Base-by-base conservation (phyloP, 1,140 invertebrate species). In the Cydia fagiglandana region DNA sequence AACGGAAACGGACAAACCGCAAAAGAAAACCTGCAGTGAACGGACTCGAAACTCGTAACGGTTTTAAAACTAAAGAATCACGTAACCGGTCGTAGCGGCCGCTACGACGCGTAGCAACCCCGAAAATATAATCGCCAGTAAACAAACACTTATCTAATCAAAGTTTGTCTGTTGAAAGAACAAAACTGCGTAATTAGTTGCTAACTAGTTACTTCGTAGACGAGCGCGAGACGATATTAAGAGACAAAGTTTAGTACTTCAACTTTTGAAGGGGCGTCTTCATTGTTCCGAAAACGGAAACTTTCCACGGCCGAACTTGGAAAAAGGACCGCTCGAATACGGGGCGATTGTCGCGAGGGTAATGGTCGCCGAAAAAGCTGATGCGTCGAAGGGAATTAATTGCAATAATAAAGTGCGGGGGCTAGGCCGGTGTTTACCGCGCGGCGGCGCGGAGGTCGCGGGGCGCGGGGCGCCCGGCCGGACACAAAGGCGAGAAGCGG, bases 401-500 rank as follows among this genome's bases (percentile, higher is more conserved):
- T 88, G 85, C 87, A 86, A 87, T 88, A 91, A 91, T 89, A 89
- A 87, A 86, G 87, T 85, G 86, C 84, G 84, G 85, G 86, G 84
- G 88, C 86, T 87, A 86, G 88, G 86, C 81, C 78, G 79, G 86
- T 84, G 88, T 87, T 85, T 85, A 86, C 82, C 79, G 80, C 79
- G 76, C 74, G 64, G 73, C 66, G 73, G 79, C 74, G 80, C 80
- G 83, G 79, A 76, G 83, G 79, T 74, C 77, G 78, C 76, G 76
- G 76, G 77, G 73, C 75, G 83, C 56, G 80, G 75, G 77, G 81
- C 61, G 81, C 68, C 75, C 81, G 82, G 83, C 80, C 86, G 88
- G 85, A 87, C 86, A 90, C 86, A 91, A 88, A 90, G 88, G 87
- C 89, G 87, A 87, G 88, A 87, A 85, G 85, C 89, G 88, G 87